Evolutionary conservation across 1,140 invertebrate species (phyloP), one percentile per base, ranked within the genome.

Genomic region (Drosophila santomea): DNA sequence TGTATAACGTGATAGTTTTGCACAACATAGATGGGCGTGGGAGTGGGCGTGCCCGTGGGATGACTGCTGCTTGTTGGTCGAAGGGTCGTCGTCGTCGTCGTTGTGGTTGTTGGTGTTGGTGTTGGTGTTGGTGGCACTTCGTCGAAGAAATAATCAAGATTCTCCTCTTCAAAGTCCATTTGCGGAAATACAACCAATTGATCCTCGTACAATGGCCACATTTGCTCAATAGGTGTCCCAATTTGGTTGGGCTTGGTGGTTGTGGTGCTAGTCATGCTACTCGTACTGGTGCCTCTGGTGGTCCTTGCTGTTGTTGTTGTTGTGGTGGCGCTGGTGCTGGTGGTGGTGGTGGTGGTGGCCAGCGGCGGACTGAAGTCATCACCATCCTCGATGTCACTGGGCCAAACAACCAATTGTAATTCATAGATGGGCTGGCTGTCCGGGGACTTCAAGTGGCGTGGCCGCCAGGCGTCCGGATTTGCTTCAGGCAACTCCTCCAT

Each of bases 321-420:
- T 36, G 35, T 75, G n/a, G 36, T 48, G 25, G 54, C 56, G 15
- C 48, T 66, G 15, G 66, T 78, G 35, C n/a, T n/a, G n/a, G n/a
- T 50, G 41, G 35, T 75, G n/a, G 36, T 48, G 25, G 54, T 60
- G 15, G 55, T 66, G 15, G 66, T 78, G 35, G 74, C 51, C 41
- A 55, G 38, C 51, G 63, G 45, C 20, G 60, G 63, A 50, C 50
- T 68, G 35, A 60, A 63, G 51, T 78, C 84, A 60, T 73, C 66
- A 64, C 48, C 80, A 62, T 74, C 88, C 67, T 83, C 76, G 45
- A 84, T 64, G 66, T 91, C 89, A 51, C 52, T 66, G 45, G 89
- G 89, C 89, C 89, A 91, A 77, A 89, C 89, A 77, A 84, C 83
- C 89, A 91, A 77, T 91, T 91, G 89, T 74, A 85, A 85, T 82